Percentiles rank a stretch among this genome's conserved stretches.
These are phyloP conservation scores for Protobothrops mucrosquamatus DNA, from an alignment of 2,113 vertebrate genomes.

Conservation along the genomic window DNA sequence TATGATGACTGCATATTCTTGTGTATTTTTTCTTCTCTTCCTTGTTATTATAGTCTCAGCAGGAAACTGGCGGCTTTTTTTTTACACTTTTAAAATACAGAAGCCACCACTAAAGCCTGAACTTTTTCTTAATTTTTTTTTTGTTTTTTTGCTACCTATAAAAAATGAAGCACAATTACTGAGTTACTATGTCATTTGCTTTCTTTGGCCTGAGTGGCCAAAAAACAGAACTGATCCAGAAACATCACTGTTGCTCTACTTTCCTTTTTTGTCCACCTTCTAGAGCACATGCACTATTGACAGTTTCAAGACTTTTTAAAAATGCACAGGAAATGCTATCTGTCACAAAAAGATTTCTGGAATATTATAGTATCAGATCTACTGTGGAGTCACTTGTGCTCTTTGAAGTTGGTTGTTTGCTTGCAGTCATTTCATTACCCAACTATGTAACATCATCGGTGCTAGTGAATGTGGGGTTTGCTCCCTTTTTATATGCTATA, in stretches of 20 bases:
- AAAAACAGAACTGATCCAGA: neutral
- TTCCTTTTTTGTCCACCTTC: neutral
- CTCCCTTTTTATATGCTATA: neutral
- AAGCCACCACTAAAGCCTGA: neutral
- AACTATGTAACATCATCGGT: neutral
- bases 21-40: neutral
- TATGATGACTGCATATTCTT: neutral
- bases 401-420: neutral
- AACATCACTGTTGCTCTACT: neutral
- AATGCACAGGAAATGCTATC: neutral
- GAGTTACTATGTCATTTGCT: neutral
- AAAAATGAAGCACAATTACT: neutral
- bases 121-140: neutral
- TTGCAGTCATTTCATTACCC: neutral
- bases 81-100: neutral
- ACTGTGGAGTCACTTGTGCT: neutral
- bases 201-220: neutral
- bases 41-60: neutral
- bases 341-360: neutral
- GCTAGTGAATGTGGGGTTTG: neutral
- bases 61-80: neutral
- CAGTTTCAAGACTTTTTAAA: neutral
- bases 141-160: neutral
- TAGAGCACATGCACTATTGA: neutral
- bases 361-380: neutral